These are phyloP conservation scores for Forficula auricularia DNA, from an alignment of 1,140 invertebrate species.

Conservation along the genomic window DNA sequence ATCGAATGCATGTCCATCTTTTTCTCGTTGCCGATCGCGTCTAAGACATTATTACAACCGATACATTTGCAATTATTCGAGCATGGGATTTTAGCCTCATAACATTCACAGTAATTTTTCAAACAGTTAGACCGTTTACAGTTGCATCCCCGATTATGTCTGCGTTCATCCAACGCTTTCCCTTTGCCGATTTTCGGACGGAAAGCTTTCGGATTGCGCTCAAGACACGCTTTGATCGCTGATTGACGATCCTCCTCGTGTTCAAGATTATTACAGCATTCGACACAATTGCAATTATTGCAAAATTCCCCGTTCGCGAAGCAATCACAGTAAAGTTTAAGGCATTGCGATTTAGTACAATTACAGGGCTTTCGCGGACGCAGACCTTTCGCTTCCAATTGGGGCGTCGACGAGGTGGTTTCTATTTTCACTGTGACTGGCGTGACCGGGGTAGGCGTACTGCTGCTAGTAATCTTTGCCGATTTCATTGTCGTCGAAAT, in stretches of 20 bases:
- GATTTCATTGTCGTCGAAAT: too few species aligned
- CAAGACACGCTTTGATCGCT: constrained; percentile 4
- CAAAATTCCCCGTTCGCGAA: constrained; percentile 60
- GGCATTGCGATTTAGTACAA: constrained; percentile 52
- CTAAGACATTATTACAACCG: neutral
- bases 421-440: too few species aligned
- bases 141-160: constrained; percentile 55
- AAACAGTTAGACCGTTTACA: constrained; percentile 50
- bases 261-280: constrained; percentile 46
- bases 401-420: too few species aligned
- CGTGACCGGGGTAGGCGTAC: too few species aligned
- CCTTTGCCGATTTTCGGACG: constrained; percentile 46
- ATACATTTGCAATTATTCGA: constrained; percentile 1
- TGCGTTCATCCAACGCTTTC: constrained; percentile 23
- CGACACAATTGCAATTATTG: constrained; percentile 48
- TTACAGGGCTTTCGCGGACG: constrained; percentile 47
- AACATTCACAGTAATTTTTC: constrained; percentile 60
- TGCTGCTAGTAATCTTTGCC: too few species aligned
- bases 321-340: constrained; percentile 55
- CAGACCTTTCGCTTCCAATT: constrained; percentile 24
- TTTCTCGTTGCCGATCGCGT: neutral
- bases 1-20: too few species aligned
- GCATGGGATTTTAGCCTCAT: constrained; percentile 53
- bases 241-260: constrained; percentile 45
- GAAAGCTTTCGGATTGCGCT: constrained; percentile 41